Conservation (phyloP, 2,113 vertebrate genomes). For the Holacanthus passer region DNA sequence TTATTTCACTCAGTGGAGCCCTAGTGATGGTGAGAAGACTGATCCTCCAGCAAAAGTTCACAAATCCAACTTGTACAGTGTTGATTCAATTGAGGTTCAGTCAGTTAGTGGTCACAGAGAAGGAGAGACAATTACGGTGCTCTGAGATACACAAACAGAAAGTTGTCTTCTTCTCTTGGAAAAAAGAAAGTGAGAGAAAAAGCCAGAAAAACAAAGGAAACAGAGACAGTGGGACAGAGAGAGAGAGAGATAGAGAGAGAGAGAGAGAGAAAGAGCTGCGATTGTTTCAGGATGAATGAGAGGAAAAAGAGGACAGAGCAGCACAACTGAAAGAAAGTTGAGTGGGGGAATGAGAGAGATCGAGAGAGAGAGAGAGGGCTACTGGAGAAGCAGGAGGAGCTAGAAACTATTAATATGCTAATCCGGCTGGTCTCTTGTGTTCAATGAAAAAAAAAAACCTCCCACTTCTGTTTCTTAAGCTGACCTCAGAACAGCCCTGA, state of each 20-base stretch:
- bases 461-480: slow-evolving; percentile 52
- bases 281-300: slow-evolving; percentile 75
- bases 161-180: slow-evolving; percentile 66
- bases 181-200: slow-evolving; percentile 56
- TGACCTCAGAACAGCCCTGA: slow-evolving; percentile 51
- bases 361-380: slow-evolving; percentile 23
- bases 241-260: slow-evolving; percentile 43
- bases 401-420: slow-evolving; percentile 76
- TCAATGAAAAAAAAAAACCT: slow-evolving; percentile 50
- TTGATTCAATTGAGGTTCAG: slow-evolving; percentile 26
- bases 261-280: slow-evolving; percentile 45
- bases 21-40: slow-evolving; percentile 15
- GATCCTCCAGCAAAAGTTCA: slow-evolving; percentile 23
- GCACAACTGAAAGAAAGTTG: slow-evolving; percentile 68
- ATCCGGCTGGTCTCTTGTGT: slow-evolving; percentile 39
- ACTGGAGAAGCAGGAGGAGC: slow-evolving; percentile 70
- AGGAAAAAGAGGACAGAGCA: slow-evolving; percentile 72
- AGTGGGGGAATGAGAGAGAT: slow-evolving; percentile 61
- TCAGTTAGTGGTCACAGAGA: slow-evolving; percentile 24
- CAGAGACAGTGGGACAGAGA: slow-evolving; percentile 42
- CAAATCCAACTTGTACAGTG: slow-evolving; percentile 36
- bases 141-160: slow-evolving; percentile 44
- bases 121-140: slow-evolving; percentile 39
- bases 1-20: slow-evolving; percentile 32
- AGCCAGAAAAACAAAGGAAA: slow-evolving; percentile 53